These are phyloP conservation scores for Sparus aurata DNA, from an alignment of 2,797 vertebrate genomes.

Conservation along the genomic window DNA sequence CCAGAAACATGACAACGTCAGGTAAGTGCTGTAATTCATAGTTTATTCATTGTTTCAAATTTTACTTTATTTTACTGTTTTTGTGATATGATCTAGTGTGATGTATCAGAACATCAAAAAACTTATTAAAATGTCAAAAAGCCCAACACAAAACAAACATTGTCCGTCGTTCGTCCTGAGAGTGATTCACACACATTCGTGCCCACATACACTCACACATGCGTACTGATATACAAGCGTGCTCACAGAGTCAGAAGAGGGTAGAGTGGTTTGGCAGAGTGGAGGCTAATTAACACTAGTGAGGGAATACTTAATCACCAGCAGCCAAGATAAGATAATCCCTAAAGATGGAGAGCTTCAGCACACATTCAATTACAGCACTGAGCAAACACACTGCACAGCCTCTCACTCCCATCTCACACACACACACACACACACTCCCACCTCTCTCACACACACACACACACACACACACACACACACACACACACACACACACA, in stretches of 20 bases:
- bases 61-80: neutral
- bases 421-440: neutral
- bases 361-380: slow-evolving; percentile 85
- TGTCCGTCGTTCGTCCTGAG: neutral
- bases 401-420: slow-evolving; percentile 14
- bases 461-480: slow-evolving; percentile 16
- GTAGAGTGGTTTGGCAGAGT: slow-evolving; percentile 78
- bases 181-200: slow-evolving; percentile 12
- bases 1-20: slow-evolving; percentile 98
- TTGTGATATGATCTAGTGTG: neutral
- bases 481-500: slow-evolving; percentile 27
- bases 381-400: slow-evolving; percentile 64
- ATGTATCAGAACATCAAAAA: slow-evolving; percentile 6
- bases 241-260: slow-evolving; percentile 58
- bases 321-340: slow-evolving; percentile 83
- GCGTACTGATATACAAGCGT: neutral
- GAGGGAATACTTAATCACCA: slow-evolving; percentile 86
- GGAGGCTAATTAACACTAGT: slow-evolving; percentile 85
- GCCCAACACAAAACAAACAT: neutral
- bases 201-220: slow-evolving; percentile 10
- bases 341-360: slow-evolving; percentile 82
- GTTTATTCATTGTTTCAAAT: neutral
- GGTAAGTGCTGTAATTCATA: slow-evolving; percentile 77
- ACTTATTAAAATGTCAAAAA: slow-evolving; percentile 1
- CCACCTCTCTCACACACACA: too few species aligned